phyloP scores from a whole-genome alignment of 2,113 vertebrate genomes.

The Atlantisia rogersi region DNA sequence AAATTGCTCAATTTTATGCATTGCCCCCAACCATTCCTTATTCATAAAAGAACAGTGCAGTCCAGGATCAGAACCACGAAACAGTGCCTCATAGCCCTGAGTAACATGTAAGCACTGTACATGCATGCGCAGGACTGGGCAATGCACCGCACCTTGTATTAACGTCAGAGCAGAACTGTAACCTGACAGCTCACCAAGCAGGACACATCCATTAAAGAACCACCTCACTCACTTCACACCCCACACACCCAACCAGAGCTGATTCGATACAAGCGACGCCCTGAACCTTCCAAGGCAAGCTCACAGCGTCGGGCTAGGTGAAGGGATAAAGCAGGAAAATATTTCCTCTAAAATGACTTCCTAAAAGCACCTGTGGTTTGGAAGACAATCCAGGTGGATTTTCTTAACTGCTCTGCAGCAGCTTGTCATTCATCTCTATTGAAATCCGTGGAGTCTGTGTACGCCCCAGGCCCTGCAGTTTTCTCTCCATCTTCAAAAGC shows the following conservation, averaged over 20 bases:
- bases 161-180: background rate
- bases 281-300: background rate
- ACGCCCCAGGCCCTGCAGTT: background rate
- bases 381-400: background rate
- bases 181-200: background rate
- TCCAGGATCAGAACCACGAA: background rate
- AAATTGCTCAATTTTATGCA: background rate
- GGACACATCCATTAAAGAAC: background rate
- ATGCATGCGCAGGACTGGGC: accelerated
- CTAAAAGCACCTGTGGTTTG: background rate
- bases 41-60: background rate
- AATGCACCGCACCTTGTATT: accelerated
- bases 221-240: background rate
- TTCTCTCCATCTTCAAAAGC: background rate
- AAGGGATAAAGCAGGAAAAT: background rate
- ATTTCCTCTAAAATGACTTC: background rate
- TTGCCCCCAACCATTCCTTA: background rate
- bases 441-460: background rate
- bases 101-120: accelerated
- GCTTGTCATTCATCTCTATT: background rate
- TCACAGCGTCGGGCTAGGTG: background rate
- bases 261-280: accelerated
- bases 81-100: background rate
- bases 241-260: background rate
- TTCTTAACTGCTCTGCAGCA: background rate